Percentiles rank a stretch among this genome's conserved stretches.
Evolutionary conservation across 1,140 invertebrate species (phyloP).

Genomic region (Tetranychus cinnabarinus): DNA sequence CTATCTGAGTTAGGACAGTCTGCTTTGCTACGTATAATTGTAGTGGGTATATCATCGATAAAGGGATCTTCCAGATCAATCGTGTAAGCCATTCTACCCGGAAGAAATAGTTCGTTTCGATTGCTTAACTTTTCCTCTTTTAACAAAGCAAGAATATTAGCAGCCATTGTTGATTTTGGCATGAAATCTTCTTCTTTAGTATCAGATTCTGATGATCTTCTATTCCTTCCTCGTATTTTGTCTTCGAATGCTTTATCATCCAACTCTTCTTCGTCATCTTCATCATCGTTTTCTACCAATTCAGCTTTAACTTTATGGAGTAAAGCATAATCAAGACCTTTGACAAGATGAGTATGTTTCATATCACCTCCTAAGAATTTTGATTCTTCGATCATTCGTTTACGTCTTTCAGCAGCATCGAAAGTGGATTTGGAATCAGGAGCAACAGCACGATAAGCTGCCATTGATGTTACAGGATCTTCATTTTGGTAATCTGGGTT

Average conservation of each 20-base stretch:
- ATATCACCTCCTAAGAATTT: slow-evolving; percentile 99
- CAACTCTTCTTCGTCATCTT: slow-evolving; percentile 18
- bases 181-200: neutral
- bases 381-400: slow-evolving; percentile 92
- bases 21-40: slow-evolving; percentile 74
- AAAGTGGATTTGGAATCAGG: slow-evolving; percentile 69
- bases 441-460: slow-evolving; percentile 79
- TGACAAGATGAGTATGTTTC: slow-evolving; percentile 99
- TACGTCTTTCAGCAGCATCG: slow-evolving; percentile 79
- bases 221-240: slow-evolving; percentile 24
- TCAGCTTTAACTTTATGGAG: slow-evolving; percentile 57
- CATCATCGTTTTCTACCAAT: slow-evolving; percentile 6
- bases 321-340: slow-evolving; percentile 97
- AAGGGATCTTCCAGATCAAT: slow-evolving; percentile 73
- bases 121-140: slow-evolving; percentile 28
- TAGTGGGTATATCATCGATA: slow-evolving; percentile 83
- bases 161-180: slow-evolving; percentile 13
- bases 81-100: slow-evolving; percentile 87
- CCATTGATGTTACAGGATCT: slow-evolving; percentile 51
- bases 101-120: slow-evolving; percentile 79
- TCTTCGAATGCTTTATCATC: slow-evolving; percentile 30
- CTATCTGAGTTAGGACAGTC: slow-evolving; percentile 60
- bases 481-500: slow-evolving; percentile 41
- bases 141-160: slow-evolving; percentile 25
- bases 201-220: slow-evolving; percentile 27